phyloP scores from a whole-genome alignment of 2,797 vertebrate species.

The Gambelia wislizenii region DNA sequence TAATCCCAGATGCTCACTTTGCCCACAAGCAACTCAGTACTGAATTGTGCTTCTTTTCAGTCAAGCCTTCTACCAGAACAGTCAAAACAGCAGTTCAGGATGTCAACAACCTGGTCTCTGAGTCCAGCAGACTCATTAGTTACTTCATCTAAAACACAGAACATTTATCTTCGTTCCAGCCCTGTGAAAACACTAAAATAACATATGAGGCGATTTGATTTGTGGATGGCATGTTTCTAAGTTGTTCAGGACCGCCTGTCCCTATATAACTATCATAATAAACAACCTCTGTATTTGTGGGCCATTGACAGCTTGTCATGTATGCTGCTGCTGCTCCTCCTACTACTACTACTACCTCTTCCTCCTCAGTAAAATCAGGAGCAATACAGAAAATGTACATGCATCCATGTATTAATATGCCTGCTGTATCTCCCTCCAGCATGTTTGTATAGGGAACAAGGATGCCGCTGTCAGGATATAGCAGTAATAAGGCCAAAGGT shows the following conservation, averaged over 20 bases:
- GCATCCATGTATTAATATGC: neutral
- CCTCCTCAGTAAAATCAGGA: neutral
- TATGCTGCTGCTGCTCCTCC: no score
- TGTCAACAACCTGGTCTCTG: slow-evolving; percentile 7
- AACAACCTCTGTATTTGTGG: neutral
- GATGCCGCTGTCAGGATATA: neutral
- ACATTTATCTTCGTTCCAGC: slow-evolving; percentile 4
- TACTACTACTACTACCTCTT: no score
- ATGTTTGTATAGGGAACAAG: no score
- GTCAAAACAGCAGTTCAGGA: slow-evolving; percentile 21
- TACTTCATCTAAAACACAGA: slow-evolving; percentile 7
- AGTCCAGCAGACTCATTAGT: slow-evolving; percentile 22
- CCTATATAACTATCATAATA: neutral
- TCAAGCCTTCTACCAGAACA: neutral
- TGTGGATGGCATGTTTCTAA: neutral
- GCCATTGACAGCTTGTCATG: no score
- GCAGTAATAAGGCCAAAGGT: neutral
- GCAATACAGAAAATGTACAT: neutral
- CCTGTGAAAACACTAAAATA: neutral
- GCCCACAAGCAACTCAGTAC: neutral
- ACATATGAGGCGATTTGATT: neutral
- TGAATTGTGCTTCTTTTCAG: slow-evolving; percentile 8
- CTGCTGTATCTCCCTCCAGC: no score
- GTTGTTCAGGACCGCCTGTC: neutral
- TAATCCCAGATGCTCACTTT: slow-evolving; percentile 12